Conservation (phyloP, 2,888 invertebrate species). For the Fissipunctia ypsillon region DNA sequence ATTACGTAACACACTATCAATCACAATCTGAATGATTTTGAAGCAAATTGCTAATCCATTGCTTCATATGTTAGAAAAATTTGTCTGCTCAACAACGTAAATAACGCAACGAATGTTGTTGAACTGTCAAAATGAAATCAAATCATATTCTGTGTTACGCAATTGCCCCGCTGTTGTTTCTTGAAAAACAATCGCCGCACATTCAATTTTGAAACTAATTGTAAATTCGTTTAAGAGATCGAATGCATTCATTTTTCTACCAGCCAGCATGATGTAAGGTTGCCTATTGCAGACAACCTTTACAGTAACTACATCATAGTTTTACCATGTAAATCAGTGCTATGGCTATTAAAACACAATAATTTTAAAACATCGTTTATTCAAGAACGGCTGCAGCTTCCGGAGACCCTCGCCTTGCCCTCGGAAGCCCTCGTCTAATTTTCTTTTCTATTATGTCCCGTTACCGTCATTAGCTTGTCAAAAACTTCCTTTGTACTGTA, state of each 20-base stretch:
- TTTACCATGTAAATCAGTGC: not conserved
- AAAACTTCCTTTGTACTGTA: not conserved
- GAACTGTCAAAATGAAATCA: too few relatives aligned
- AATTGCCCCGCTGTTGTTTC: too few relatives aligned
- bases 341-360: not conserved
- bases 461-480: conserved; percentile 6
- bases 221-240: not conserved
- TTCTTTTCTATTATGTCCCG: not conserved
- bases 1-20: too few relatives aligned
- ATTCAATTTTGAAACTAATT: not conserved
- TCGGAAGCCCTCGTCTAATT: not conserved
- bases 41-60: too few relatives aligned
- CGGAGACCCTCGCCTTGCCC: too few relatives aligned
- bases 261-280: not conserved
- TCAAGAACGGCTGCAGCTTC: not conserved
- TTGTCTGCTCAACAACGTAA: too few relatives aligned
- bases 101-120: too few relatives aligned
- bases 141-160: too few relatives aligned
- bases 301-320: not conserved
- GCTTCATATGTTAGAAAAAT: too few relatives aligned
- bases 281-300: not conserved
- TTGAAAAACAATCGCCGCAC: not conserved
- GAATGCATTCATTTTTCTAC: not conserved
- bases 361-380: not conserved
- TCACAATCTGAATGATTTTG: too few relatives aligned